Evolutionary conservation across 2,888 invertebrate genomes (phyloP).

Genomic region (Amorpha juglandis): DNA sequence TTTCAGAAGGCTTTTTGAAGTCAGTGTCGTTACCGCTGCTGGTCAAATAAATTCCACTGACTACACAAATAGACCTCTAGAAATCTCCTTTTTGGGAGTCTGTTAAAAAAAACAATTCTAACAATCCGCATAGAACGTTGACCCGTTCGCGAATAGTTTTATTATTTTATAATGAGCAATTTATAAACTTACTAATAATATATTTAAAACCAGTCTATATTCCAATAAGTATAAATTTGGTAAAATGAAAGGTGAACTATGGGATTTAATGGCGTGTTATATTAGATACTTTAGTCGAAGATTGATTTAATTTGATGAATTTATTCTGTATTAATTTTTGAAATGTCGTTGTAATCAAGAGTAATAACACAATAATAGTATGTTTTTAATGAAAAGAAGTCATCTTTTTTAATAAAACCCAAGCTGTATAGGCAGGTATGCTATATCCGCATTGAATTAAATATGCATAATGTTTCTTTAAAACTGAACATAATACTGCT

Average conservation of each 20-base stretch:
- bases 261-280: not conserved
- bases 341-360: too few relatives aligned
- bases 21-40: too few relatives aligned
- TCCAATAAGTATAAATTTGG: not conserved
- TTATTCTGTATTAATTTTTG: too few relatives aligned
- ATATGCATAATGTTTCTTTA: not conserved
- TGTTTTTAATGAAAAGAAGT: too few relatives aligned
- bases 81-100: too few relatives aligned
- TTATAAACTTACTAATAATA: constrained; percentile 2
- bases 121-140: not conserved
- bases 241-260: not conserved
- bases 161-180: not conserved
- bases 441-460: not conserved
- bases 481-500: constrained; percentile 1
- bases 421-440: too few relatives aligned
- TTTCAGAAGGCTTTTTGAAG: too few relatives aligned
- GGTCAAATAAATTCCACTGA: too few relatives aligned
- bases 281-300: not conserved
- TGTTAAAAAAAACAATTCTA: not conserved
- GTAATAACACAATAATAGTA: too few relatives aligned
- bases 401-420: not conserved
- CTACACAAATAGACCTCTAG: too few relatives aligned
- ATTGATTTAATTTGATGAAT: too few relatives aligned
- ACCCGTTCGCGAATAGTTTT: not conserved
- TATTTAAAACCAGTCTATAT: not conserved